Percentiles rank a stretch among this genome's conserved stretches.
Evolutionary conservation across 2,797 vertebrate species (phyloP).

Genomic region (Molothrus aeneus): DNA sequence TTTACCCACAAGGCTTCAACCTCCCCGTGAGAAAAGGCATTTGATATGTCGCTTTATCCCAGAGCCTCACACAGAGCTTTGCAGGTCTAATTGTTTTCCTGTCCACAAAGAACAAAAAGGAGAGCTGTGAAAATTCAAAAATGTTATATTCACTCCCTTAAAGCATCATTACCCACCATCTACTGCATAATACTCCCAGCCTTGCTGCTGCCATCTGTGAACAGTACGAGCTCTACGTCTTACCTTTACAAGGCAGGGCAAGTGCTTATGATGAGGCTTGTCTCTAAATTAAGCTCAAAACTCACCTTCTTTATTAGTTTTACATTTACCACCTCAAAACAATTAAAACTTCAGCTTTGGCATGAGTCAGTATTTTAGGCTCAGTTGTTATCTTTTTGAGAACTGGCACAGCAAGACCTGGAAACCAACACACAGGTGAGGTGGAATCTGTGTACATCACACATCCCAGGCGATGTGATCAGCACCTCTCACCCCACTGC

Average conservation of each 20-base stretch:
- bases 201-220: not conserved
- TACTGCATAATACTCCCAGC: not conserved
- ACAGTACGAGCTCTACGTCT: not conserved
- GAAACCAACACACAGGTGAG: not conserved
- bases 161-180: constrained; percentile 37
- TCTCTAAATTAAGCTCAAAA: constrained; percentile 24
- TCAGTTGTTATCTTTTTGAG: not conserved
- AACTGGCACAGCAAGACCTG: not conserved
- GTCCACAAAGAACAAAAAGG: constrained; percentile 2
- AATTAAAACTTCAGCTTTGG: not conserved
- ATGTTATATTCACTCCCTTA: not conserved
- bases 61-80: constrained; percentile 11
- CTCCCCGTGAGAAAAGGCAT: not conserved
- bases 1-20: constrained; percentile 29
- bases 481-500: not conserved
- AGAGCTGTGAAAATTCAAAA: constrained; percentile 34
- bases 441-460: not conserved
- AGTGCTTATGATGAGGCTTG: not conserved
- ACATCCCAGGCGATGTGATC: not conserved
- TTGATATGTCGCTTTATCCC: not conserved
- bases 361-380: not conserved
- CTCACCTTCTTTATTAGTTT: not conserved
- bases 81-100: constrained; percentile 24
- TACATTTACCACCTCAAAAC: not conserved
- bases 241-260: not conserved